Evolutionary conservation across 2,888 invertebrate genomes (phyloP).

Genomic region (Pammene fasciana): DNA sequence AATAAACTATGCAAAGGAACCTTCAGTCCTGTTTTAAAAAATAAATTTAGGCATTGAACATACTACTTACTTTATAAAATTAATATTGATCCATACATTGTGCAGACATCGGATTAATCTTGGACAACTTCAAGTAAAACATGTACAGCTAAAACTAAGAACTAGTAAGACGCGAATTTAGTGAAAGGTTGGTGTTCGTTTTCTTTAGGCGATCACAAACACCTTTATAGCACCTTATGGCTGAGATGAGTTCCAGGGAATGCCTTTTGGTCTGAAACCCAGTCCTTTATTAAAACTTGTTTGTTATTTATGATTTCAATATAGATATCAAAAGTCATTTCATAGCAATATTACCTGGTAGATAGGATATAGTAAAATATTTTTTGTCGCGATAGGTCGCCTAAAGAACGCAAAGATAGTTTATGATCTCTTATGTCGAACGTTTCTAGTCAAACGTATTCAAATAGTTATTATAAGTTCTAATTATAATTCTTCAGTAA

Average conservation of each 20-base stretch:
- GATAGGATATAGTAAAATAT: slow-evolving; percentile 7
- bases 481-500: slow-evolving; percentile 58
- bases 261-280: slow-evolving; percentile 2
- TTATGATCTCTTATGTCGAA: slow-evolving; percentile 72
- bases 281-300: neutral
- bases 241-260: neutral
- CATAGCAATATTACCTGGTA: slow-evolving; percentile 19
- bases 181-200: slow-evolving; percentile 22
- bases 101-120: slow-evolving; percentile 29
- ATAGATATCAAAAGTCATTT: neutral
- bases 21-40: neutral
- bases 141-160: slow-evolving; percentile 42
- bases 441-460: slow-evolving; percentile 78
- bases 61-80: neutral
- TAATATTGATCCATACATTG: neutral
- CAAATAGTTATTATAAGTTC: slow-evolving; percentile 56
- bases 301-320: neutral
- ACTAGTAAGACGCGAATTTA: slow-evolving; percentile 35
- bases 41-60: no score
- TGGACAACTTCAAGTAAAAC: slow-evolving; percentile 42
- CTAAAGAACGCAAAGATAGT: slow-evolving; percentile 26
- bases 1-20: neutral
- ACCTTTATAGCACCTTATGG: neutral
- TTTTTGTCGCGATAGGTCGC: slow-evolving; percentile 2
- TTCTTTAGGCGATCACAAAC: slow-evolving; percentile 18